These are phyloP conservation scores for Steromphala cineraria DNA, from an alignment of 2,888 invertebrate genomes.

Conservation along the genomic window DNA sequence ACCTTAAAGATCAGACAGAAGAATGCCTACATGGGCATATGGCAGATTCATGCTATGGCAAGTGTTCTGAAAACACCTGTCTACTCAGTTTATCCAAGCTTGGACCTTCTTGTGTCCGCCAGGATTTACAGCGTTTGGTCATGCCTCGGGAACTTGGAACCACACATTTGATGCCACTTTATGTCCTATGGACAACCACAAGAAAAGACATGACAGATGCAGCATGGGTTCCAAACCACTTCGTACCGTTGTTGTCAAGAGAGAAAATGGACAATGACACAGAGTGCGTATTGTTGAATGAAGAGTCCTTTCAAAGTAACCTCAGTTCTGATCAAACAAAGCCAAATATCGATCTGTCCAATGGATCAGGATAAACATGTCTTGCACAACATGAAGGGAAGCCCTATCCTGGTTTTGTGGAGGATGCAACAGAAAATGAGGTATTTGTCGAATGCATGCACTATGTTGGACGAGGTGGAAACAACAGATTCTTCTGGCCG, in stretches of 20 bases:
- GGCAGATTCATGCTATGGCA: conserved; percentile 28
- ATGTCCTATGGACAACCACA: not conserved
- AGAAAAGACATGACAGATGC: not conserved
- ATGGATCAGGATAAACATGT: not conserved
- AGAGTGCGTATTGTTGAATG: not conserved
- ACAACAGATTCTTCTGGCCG: not conserved
- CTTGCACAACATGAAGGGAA: not conserved
- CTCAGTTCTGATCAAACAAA: not conserved
- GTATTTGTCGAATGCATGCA: not conserved
- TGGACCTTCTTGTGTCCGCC: not conserved
- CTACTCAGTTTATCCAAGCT: conserved; percentile 28
- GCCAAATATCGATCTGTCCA: not conserved
- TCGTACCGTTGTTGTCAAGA: not conserved
- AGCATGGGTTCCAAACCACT: not conserved
- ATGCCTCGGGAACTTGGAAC: not conserved
- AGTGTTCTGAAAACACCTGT: conserved; percentile 18
- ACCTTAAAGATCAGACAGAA: conserved; percentile 7
- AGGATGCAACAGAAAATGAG: not conserved
- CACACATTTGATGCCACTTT: not conserved
- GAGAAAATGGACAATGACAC: not conserved
- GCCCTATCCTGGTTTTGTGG: not conserved
- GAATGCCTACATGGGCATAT: conserved; percentile 27
- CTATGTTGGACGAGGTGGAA: not conserved
- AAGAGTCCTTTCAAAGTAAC: not conserved
- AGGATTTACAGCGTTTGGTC: not conserved